phyloP scores from a whole-genome alignment of 2,113 vertebrate species.

The Megaptera novaeangliae region DNA sequence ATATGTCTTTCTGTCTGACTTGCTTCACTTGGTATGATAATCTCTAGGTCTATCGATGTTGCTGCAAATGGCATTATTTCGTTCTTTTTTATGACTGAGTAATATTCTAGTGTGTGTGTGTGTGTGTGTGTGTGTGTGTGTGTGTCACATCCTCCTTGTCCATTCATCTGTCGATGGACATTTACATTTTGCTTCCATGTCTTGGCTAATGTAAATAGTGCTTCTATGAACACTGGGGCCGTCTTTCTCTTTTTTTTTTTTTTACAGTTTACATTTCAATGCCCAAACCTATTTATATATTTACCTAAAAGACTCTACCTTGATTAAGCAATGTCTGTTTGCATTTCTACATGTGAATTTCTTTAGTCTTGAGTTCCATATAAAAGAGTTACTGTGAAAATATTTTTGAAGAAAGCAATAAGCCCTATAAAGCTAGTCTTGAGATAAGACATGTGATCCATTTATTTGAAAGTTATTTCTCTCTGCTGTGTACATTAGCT shows the following conservation, averaged over 20 bases:
- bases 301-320: background rate
- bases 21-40: background rate
- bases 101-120: background rate
- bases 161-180: background rate
- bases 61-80: background rate
- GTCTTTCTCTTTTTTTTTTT: background rate
- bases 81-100: background rate
- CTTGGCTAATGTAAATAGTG: background rate
- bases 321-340: background rate
- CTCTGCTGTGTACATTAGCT: background rate
- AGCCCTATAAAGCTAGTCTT: background rate
- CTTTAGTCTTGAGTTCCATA: background rate
- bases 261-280: background rate
- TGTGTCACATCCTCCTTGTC: background rate
- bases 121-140: too few relatives aligned
- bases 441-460: background rate
- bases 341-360: background rate
- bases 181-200: rapidly evolving
- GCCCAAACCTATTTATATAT: conserved; percentile 1
- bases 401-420: background rate
- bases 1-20: background rate
- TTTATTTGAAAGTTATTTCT: background rate
- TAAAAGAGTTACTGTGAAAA: background rate
- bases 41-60: background rate
- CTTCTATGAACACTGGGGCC: background rate